Evolutionary conservation across 2,888 invertebrate species (phyloP).

Genomic region (Boloria euphrosyne): DNA sequence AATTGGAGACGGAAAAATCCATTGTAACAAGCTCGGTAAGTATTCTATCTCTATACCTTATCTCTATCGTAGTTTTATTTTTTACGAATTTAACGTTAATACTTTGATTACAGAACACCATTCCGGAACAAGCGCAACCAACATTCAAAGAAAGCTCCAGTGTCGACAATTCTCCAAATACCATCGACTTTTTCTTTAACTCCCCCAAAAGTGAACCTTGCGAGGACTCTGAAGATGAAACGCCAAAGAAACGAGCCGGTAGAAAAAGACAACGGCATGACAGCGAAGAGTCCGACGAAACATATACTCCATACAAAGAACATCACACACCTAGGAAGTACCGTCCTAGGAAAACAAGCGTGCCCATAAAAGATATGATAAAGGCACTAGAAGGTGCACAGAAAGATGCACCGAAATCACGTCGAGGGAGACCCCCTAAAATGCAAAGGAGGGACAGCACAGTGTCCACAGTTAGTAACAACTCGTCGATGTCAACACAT

Average conservation of each 20-base stretch:
- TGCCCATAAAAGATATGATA: slow-evolving; percentile 73
- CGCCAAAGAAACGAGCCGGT: slow-evolving; percentile 6
- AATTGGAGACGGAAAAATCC: slow-evolving; percentile 70
- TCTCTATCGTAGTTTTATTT: not conserved
- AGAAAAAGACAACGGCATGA: slow-evolving; percentile 55
- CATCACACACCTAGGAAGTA: slow-evolving; percentile 55
- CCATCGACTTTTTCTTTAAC: slow-evolving; percentile 63
- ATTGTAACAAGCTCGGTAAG: slow-evolving; percentile 56
- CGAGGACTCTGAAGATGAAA: slow-evolving; percentile 69
- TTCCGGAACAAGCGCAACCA: slow-evolving; percentile 40
- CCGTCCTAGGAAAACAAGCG: slow-evolving; percentile 63
- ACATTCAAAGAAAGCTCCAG: slow-evolving; percentile 46
- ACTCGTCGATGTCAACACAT: slow-evolving; percentile 66
- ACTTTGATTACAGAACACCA: slow-evolving; percentile 24
- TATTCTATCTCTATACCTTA: slow-evolving; percentile 23
- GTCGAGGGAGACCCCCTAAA: slow-evolving; percentile 82
- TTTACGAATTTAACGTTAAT: slow-evolving; percentile 1
- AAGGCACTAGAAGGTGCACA: slow-evolving; percentile 68
- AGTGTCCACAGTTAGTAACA: slow-evolving; percentile 71
- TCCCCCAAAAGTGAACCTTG: slow-evolving; percentile 73
- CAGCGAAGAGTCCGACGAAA: slow-evolving; percentile 75
- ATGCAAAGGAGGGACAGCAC: slow-evolving; percentile 65
- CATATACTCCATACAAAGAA: slow-evolving; percentile 67
- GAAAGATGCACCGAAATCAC: slow-evolving; percentile 59
- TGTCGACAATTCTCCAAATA: slow-evolving; percentile 51